Evolutionary conservation across 2,888 invertebrate species (phyloP).

Genomic region (Lasioglossum malachurum): DNA sequence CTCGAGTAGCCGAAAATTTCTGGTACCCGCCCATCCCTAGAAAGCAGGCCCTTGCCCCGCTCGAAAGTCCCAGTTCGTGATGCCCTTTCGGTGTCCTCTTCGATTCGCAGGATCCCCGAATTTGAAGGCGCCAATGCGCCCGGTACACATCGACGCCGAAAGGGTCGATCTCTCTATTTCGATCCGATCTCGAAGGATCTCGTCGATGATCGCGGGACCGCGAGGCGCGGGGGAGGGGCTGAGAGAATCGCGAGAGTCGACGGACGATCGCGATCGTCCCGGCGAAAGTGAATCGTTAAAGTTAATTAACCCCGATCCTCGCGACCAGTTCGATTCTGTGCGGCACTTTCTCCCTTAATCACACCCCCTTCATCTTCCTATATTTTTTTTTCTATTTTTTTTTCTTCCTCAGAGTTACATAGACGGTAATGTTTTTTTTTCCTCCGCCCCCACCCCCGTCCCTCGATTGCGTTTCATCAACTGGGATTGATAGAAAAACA

Average conservation of each 20-base stretch:
- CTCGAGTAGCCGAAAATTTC: too few relatives aligned
- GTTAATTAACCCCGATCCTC: constrained; percentile 55
- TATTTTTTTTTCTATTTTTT: constrained; percentile 3
- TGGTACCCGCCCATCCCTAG: too few relatives aligned
- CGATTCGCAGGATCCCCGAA: too few relatives aligned
- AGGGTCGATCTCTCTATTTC: neutral
- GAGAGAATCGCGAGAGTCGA: constrained; percentile 14
- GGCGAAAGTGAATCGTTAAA: constrained; percentile 75
- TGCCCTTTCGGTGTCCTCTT: neutral
- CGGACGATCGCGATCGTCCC: constrained; percentile 72
- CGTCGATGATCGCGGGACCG: neutral
- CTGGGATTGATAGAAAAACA: constrained; percentile 69
- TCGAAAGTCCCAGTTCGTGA: neutral
- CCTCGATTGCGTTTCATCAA: constrained; percentile 57
- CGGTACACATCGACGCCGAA: neutral
- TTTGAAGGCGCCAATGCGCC: neutral
- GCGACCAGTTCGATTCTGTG: constrained; percentile 43
- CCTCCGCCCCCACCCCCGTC: neutral
- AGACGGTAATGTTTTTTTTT: neutral
- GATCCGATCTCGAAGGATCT: neutral
- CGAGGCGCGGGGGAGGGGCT: constrained; percentile 15
- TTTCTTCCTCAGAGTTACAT: neutral
- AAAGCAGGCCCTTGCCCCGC: constrained; percentile 14
- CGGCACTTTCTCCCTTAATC: constrained; percentile 19
- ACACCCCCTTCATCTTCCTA: neutral